These are phyloP conservation scores for Electrophaes corylata DNA, from an alignment of 2,888 invertebrate genomes.

Conservation along the genomic window DNA sequence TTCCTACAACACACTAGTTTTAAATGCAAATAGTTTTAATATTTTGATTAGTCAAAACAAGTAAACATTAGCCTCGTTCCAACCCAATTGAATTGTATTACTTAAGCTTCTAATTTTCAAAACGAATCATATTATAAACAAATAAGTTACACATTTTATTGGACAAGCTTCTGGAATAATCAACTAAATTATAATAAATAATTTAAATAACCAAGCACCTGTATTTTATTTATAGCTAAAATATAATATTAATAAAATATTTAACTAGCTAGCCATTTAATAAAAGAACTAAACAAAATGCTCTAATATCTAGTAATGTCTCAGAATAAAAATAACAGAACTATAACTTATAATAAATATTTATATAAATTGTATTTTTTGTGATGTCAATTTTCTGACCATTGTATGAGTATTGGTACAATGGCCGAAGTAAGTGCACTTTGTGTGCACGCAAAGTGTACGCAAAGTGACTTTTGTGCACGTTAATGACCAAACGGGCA, in stretches of 20 bases:
- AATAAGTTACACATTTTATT: not conserved
- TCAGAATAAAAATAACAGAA: not conserved
- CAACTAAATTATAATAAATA: not conserved
- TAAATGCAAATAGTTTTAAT: conserved; percentile 1
- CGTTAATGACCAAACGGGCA: no score
- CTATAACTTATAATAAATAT: no score
- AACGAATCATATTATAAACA: not conserved
- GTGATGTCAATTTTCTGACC: no score
- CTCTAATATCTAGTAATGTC: not conserved
- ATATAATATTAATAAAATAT: no score
- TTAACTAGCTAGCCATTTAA: not conserved
- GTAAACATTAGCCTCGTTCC: not conserved
- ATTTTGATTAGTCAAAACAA: not conserved
- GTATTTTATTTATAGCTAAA: conserved; percentile 20
- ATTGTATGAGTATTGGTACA: no score
- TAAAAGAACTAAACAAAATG: not conserved
- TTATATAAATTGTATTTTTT: no score
- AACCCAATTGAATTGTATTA: not conserved
- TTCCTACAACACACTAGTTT: conserved; percentile 1
- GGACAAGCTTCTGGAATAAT: not conserved
- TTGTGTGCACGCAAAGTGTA: no score
- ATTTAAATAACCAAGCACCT: conserved; percentile 15
- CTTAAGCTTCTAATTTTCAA: not conserved
- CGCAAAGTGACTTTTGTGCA: no score
- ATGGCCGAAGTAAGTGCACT: no score